Conservation (phyloP, 2,888 invertebrate species). For the Athetis lepigone region DNA sequence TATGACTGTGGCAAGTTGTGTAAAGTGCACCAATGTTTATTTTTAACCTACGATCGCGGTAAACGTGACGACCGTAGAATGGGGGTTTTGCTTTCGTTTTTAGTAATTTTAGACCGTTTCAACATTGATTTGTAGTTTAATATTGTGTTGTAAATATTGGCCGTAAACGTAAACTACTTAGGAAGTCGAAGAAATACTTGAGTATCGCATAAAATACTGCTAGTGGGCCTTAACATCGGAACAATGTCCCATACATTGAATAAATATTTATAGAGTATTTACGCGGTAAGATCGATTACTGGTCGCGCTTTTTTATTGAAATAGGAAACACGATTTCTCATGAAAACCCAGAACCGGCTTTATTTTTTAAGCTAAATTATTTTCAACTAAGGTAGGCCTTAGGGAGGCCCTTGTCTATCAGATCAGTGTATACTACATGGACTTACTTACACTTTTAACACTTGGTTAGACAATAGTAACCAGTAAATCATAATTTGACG, state of each 20-base stretch:
- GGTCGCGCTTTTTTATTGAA: not conserved
- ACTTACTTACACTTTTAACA: too few species aligned
- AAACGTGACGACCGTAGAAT: conserved; percentile 39
- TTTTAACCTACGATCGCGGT: conserved; percentile 61
- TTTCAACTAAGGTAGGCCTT: too few species aligned
- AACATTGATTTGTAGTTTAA: conserved; percentile 8
- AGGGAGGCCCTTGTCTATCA: too few species aligned
- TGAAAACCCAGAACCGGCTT: not conserved
- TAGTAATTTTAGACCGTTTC: conserved; percentile 43
- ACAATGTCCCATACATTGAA: not conserved
- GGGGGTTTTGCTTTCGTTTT: conserved; percentile 45
- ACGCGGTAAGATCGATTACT: conserved; percentile 5
- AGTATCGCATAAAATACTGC: conserved; percentile 3
- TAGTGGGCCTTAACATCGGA: not conserved
- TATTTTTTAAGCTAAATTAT: conserved; percentile 1
- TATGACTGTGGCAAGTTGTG: conserved; percentile 39
- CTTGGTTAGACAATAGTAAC: too few species aligned
- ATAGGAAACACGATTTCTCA: not conserved
- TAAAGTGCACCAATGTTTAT: conserved; percentile 56
- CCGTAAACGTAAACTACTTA: not conserved
- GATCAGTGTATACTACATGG: too few species aligned
- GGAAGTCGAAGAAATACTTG: conserved; percentile 11
- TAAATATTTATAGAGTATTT: conserved; percentile 7
- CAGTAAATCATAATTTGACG: conserved; percentile 12
- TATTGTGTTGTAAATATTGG: conserved; percentile 17